Evolutionary conservation across 2,797 vertebrate genomes (phyloP).

Genomic region (Peromyscus melanophrys): DNA sequence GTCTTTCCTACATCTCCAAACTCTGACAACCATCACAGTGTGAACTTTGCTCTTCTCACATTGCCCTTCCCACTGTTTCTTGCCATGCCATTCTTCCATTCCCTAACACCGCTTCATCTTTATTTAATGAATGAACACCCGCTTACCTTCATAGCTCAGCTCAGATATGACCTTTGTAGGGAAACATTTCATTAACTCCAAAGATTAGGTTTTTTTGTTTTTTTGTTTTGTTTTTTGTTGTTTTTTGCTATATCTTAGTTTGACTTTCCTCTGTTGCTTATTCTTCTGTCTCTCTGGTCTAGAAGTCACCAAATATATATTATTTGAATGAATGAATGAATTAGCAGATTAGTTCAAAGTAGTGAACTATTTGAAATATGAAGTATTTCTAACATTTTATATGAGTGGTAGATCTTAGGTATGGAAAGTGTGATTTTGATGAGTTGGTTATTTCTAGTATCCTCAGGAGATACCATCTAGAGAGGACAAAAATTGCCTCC

Average conservation of each 20-base stretch:
- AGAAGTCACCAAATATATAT: slow-evolving; percentile 30
- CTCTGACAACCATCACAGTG: not conserved
- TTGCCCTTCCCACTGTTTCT: not conserved
- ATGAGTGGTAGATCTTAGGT: not conserved
- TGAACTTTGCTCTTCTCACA: not conserved
- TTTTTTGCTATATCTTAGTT: not conserved
- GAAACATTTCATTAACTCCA: not conserved
- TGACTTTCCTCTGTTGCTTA: slow-evolving; percentile 47
- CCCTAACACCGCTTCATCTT: not conserved
- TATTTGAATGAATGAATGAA: slow-evolving; percentile 16
- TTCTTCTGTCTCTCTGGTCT: not conserved
- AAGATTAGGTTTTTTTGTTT: not conserved
- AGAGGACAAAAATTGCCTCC: not conserved
- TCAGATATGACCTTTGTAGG: not conserved
- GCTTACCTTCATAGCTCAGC: not conserved
- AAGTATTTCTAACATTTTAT: not conserved
- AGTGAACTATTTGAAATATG: not conserved
- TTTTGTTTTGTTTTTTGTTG: not conserved
- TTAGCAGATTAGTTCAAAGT: not conserved
- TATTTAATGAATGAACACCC: not conserved
- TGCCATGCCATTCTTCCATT: not conserved
- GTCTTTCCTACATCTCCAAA: not conserved
- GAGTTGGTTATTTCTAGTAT: slow-evolving; percentile 4
- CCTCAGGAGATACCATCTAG: slow-evolving; percentile 25
- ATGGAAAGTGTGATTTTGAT: not conserved